Conservation (phyloP, 1,140 invertebrate species). For the Meteorus sp. region DNA sequence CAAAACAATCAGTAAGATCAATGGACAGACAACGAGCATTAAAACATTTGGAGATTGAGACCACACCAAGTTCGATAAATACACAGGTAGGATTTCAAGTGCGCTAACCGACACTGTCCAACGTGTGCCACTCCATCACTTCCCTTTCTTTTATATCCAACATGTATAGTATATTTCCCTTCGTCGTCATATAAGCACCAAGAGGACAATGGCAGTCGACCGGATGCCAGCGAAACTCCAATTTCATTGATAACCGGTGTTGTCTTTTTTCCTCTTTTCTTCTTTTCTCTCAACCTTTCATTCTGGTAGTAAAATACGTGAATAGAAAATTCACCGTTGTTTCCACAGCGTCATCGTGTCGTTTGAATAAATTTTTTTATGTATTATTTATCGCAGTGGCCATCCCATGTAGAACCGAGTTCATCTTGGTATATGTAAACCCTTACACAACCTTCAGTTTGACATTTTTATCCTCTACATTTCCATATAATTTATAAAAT, state of each 20-base stretch:
- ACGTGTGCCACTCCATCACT: background rate
- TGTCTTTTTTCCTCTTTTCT: background rate
- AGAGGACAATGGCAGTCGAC: constrained; percentile 21
- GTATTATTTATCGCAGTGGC: constrained; percentile 5
- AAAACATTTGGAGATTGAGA: background rate
- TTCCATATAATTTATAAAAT: too few species aligned
- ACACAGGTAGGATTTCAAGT: constrained; percentile 28
- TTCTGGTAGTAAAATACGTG: background rate
- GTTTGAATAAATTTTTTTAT: background rate
- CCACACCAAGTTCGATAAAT: constrained; percentile 15
- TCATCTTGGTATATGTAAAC: too few species aligned
- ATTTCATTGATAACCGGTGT: constrained; percentile 28
- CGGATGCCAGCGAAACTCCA: constrained; percentile 21
- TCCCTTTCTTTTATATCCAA: constrained; percentile 12
- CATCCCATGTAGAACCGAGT: background rate
- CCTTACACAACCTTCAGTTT: too few species aligned
- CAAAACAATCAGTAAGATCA: background rate
- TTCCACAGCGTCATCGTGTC: background rate
- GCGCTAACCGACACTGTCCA: background rate
- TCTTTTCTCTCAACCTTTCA: background rate
- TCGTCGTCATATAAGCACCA: background rate
- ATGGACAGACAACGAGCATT: constrained; percentile 7
- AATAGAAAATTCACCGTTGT: constrained; percentile 13
- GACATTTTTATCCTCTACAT: too few species aligned
- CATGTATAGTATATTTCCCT: background rate